These are phyloP conservation scores for Anaspis maculata DNA, from an alignment of 2,888 invertebrate species.

Conservation along the genomic window DNA sequence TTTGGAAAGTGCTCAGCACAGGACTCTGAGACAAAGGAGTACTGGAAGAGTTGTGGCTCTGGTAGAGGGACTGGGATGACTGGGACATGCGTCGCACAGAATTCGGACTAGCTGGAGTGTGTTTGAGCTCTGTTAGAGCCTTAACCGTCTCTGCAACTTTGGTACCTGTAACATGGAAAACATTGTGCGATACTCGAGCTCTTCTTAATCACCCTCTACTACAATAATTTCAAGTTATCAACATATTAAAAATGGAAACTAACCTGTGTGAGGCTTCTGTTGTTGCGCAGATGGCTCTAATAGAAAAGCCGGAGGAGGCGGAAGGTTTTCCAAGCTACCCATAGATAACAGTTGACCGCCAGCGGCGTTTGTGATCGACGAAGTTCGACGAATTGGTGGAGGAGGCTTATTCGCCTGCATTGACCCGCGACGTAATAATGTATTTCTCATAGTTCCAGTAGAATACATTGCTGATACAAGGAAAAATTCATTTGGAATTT, in stretches of 20 bases:
- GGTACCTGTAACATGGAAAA: conserved; percentile 44
- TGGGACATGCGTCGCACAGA: conserved; percentile 51
- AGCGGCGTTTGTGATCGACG: conserved; percentile 48
- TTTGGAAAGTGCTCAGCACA: conserved; percentile 39
- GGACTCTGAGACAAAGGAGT: conserved; percentile 22
- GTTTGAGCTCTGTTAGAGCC: conserved; percentile 74
- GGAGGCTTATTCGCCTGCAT: conserved; percentile 62
- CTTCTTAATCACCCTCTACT: neutral
- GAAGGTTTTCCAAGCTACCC: conserved; percentile 50
- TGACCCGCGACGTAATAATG: conserved; percentile 51
- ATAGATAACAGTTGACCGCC: conserved; percentile 29
- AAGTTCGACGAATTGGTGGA: conserved; percentile 76
- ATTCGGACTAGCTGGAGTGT: conserved; percentile 80
- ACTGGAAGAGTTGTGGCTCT: conserved; percentile 24
- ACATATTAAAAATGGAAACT: no score
- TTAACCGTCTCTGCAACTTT: conserved; percentile 83
- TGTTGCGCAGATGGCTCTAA: conserved; percentile 43
- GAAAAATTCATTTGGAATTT: no score
- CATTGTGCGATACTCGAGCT: neutral
- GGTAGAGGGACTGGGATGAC: conserved; percentile 35
- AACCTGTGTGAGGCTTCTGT: conserved; percentile 7
- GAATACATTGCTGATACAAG: conserved; percentile 24
- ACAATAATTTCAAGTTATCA: no score
- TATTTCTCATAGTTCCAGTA: conserved; percentile 37
- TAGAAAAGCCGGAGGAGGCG: conserved; percentile 73